Percentiles rank a stretch among this genome's conserved stretches.
Conservation (phyloP, 2,888 invertebrate species). For the Pyrochroa serraticornis region DNA sequence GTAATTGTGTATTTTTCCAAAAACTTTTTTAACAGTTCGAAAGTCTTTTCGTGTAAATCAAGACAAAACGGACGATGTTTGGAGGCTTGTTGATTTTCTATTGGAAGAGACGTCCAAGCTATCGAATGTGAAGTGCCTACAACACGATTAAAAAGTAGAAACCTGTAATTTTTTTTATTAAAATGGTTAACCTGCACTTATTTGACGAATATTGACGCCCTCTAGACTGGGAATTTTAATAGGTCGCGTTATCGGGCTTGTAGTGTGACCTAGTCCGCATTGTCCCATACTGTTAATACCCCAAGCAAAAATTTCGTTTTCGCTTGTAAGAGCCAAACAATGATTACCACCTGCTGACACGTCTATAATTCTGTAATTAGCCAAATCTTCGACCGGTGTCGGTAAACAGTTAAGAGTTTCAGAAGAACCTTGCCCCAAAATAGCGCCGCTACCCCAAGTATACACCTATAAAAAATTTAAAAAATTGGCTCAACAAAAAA, state of each 20-base stretch:
- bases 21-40: constrained; percentile 62
- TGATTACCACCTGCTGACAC: constrained; percentile 68
- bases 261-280: constrained; percentile 68
- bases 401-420: constrained; percentile 64
- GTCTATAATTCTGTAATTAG: constrained; percentile 62
- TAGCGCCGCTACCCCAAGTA: constrained; percentile 68
- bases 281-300: constrained; percentile 71
- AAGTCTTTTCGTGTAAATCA: constrained; percentile 67
- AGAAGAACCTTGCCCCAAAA: constrained; percentile 64
- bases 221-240: constrained; percentile 63
- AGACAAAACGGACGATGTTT: constrained; percentile 68
- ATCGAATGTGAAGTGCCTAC: constrained; percentile 66
- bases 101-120: constrained; percentile 64
- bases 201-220: constrained; percentile 63
- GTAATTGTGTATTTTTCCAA: constrained; percentile 64
- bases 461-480: constrained; percentile 54
- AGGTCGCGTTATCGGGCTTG: constrained; percentile 64
- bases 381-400: constrained; percentile 62
- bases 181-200: constrained; percentile 62
- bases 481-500: background rate
- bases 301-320: constrained; percentile 63
- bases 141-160: constrained; percentile 5
- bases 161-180: background rate
- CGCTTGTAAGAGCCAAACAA: constrained; percentile 65
- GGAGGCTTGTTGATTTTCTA: constrained; percentile 60